Conservation (phyloP, 2,888 invertebrate genomes). For the Fragum whitleyi region DNA sequence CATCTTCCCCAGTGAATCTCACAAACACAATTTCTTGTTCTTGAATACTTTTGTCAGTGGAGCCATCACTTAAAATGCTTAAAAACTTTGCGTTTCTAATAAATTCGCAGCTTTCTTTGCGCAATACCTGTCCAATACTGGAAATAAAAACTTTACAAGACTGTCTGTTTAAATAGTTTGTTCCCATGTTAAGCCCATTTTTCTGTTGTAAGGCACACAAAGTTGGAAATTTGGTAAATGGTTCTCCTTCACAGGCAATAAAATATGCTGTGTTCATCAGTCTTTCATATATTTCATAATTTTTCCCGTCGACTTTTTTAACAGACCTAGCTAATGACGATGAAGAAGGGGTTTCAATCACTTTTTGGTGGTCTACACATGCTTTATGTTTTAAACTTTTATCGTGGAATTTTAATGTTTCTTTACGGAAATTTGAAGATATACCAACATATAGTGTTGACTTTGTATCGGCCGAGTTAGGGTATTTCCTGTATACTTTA, state of each 20-base stretch:
- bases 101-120: conserved; percentile 12
- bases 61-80: conserved; percentile 9
- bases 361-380: conserved; percentile 30
- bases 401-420: conserved; percentile 41
- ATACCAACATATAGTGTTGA: conserved; percentile 25
- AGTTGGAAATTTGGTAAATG: conserved; percentile 25
- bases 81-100: neutral
- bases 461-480: conserved; percentile 5
- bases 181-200: conserved; percentile 28
- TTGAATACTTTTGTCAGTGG: conserved; percentile 17
- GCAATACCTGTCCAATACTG: conserved; percentile 5
- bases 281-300: conserved; percentile 29
- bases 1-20: neutral
- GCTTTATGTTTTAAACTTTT: conserved; percentile 36
- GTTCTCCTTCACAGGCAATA: conserved; percentile 27
- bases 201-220: conserved; percentile 32
- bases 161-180: conserved; percentile 22
- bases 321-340: conserved; percentile 13
- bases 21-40: conserved; percentile 36
- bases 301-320: conserved; percentile 21
- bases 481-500: conserved; percentile 21
- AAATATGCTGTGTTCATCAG: conserved; percentile 42
- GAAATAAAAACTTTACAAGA: conserved; percentile 22
- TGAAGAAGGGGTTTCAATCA: conserved; percentile 21
- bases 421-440: conserved; percentile 16